Conservation (phyloP, 1,140 invertebrate species). For the Cotesia vestalis region DNA sequence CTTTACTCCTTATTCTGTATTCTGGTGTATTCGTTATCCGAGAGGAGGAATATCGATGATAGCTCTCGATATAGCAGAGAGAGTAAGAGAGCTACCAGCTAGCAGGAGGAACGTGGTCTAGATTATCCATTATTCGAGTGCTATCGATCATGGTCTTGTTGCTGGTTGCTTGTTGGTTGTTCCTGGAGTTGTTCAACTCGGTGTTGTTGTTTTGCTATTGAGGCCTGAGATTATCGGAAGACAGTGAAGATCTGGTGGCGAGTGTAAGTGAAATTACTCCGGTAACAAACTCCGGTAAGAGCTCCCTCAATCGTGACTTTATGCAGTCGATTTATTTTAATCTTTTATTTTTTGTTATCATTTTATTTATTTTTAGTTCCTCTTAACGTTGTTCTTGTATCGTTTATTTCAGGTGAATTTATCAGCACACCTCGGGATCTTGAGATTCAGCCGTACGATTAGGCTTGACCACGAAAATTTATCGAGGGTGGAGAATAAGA, state of each 20-base stretch:
- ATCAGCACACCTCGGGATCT: not conserved
- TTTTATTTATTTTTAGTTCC: not conserved
- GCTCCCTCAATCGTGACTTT: constrained; percentile 34
- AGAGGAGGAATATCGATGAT: constrained; percentile 28
- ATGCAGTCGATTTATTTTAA: constrained; percentile 3
- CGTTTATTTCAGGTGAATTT: constrained; percentile 4
- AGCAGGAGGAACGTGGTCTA: not conserved
- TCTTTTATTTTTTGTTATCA: constrained; percentile 1
- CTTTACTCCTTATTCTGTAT: not conserved
- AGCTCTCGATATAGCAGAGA: constrained; percentile 1
- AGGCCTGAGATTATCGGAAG: constrained; percentile 8
- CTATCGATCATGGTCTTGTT: constrained; percentile 27
- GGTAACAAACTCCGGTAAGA: constrained; percentile 16
- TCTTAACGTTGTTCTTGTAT: not conserved
- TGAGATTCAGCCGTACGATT: constrained; percentile 20
- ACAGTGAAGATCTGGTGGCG: constrained; percentile 1
- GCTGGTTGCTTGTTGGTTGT: not conserved
- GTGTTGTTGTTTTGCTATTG: no score
- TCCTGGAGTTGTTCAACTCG: no score
- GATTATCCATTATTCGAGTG: constrained; percentile 11
- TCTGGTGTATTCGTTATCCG: no score
- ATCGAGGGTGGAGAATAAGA: constrained; percentile 26
- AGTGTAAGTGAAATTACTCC: constrained; percentile 36
- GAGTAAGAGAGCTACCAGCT: no score
- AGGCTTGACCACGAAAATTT: constrained; percentile 23